phyloP scores from a whole-genome alignment of 2,113 vertebrate species.

The Laticauda colubrina region DNA sequence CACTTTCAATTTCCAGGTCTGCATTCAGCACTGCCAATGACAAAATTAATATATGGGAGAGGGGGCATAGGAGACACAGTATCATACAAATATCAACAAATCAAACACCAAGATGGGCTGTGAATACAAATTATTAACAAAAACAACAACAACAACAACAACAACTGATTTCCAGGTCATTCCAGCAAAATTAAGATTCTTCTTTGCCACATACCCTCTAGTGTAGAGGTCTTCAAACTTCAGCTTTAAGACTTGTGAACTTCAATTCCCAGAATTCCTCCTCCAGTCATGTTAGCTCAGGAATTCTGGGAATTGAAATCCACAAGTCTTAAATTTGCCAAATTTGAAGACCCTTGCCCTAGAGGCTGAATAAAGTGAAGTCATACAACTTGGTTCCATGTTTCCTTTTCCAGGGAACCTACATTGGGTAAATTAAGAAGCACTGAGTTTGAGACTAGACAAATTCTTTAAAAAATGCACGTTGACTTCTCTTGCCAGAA shows the following conservation, averaged over 20 bases:
- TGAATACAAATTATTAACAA: background rate
- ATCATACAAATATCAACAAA: background rate
- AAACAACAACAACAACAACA: background rate
- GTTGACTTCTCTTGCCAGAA: background rate
- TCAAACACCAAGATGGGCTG: background rate
- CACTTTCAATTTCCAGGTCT: constrained; percentile 19
- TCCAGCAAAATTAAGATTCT: background rate
- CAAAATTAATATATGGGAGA: background rate
- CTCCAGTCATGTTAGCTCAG: too few relatives aligned
- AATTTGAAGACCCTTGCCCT: background rate
- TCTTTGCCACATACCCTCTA: too few relatives aligned
- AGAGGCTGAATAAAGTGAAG: background rate
- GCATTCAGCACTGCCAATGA: constrained; percentile 7
- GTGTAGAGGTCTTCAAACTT: too few relatives aligned
- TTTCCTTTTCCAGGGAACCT: background rate
- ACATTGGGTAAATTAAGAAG: background rate
- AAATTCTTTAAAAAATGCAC: background rate
- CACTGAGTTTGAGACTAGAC: background rate
- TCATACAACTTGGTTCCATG: background rate
- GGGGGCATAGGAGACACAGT: background rate
- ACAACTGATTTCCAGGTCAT: background rate
- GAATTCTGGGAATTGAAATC: too few relatives aligned
- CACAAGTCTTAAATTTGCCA: too few relatives aligned
- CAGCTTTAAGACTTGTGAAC: too few relatives aligned
- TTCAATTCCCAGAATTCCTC: too few relatives aligned